These are phyloP conservation scores for Alouatta caraya DNA, from an alignment of 2,797 vertebrate genomes.

Conservation along the genomic window DNA sequence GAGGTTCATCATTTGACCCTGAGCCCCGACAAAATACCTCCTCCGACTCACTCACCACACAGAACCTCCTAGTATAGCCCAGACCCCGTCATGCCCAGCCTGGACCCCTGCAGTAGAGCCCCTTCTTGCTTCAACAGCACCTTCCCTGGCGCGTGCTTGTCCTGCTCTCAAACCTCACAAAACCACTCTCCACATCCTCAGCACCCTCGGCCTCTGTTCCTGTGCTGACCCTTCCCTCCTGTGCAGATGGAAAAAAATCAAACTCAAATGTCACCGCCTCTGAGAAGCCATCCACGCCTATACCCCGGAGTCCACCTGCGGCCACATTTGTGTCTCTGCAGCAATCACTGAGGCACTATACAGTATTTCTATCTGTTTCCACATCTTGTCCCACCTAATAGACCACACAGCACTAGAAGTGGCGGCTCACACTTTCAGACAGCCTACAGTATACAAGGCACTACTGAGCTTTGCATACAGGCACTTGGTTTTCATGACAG, in stretches of 20 bases:
- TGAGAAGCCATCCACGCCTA: background rate
- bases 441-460: background rate
- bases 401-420: accelerated
- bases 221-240: background rate
- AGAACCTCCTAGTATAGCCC: background rate
- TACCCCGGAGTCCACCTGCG: background rate
- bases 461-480: background rate
- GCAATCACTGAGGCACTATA: accelerated
- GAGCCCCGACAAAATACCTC: background rate
- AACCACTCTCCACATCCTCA: background rate
- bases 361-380: background rate
- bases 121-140: background rate
- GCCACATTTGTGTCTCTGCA: background rate
- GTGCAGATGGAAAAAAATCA: background rate
- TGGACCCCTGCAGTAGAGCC: background rate
- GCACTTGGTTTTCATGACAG: background rate
- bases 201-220: accelerated
- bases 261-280: background rate
- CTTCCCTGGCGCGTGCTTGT: accelerated
- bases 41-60: background rate
- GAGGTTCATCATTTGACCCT: background rate
- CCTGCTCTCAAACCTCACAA: background rate
- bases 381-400: accelerated
- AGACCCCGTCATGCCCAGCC: accelerated
- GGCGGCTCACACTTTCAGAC: background rate